Evolutionary conservation across 2,113 vertebrate genomes (phyloP).

Genomic region (Peromyscus polionotus): DNA sequence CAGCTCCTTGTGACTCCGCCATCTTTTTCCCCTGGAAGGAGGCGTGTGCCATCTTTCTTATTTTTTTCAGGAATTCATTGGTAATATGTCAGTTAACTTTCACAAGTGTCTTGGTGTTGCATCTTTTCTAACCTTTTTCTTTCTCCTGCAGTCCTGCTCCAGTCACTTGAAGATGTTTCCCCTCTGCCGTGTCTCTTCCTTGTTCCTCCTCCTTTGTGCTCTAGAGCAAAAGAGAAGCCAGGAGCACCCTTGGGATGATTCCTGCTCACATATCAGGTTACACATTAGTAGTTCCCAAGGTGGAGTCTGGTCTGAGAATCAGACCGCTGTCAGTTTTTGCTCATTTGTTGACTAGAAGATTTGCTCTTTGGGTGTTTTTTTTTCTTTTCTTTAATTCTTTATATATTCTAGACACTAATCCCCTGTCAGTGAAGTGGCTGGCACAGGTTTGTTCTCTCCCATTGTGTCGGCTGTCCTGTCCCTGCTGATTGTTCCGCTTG

Average conservation of each 20-base stretch:
- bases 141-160: neutral
- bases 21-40: neutral
- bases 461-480: neutral
- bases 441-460: neutral
- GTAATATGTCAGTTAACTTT: neutral
- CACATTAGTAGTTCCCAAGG: slow-evolving; percentile 10
- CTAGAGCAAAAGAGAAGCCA: slow-evolving; percentile 50
- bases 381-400: neutral
- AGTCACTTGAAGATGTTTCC: neutral
- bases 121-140: neutral
- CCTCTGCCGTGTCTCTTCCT: neutral
- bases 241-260: neutral
- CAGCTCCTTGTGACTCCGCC: neutral
- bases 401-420: neutral
- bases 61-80: neutral
- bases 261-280: neutral
- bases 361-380: neutral
- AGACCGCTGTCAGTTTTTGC: neutral
- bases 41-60: neutral
- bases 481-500: neutral
- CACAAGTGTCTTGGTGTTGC: neutral
- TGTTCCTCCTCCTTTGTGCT: neutral
- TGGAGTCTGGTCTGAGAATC: slow-evolving; percentile 21
- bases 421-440: neutral
- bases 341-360: neutral